These are phyloP conservation scores for Gadopsis bispinosus DNA, from an alignment of 2,797 vertebrate genomes.

Conservation along the genomic window DNA sequence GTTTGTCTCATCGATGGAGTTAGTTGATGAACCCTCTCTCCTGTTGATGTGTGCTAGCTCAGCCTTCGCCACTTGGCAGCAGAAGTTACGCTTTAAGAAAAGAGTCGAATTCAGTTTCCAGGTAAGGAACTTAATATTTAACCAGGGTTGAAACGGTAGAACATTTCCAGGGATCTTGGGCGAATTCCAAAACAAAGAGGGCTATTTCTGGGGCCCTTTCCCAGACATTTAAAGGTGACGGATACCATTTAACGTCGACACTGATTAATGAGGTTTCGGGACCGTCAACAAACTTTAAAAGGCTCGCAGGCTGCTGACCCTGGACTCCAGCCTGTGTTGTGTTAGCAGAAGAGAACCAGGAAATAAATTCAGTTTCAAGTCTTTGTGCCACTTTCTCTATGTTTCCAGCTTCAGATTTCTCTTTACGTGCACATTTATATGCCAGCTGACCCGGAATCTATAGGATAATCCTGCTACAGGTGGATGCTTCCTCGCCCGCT, in stretches of 20 bases:
- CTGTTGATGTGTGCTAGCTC: background rate
- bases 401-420: background rate
- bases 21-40: background rate
- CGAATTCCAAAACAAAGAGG: background rate
- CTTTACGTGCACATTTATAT: background rate
- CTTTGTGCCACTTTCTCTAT: background rate
- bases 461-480: background rate
- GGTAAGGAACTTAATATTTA: slow-evolving; percentile 55
- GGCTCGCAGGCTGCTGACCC: background rate
- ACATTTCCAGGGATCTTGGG: slow-evolving; percentile 3
- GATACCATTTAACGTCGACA: background rate
- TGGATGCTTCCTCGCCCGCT: background rate
- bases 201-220: slow-evolving; percentile 14
- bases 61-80: background rate
- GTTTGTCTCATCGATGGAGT: background rate
- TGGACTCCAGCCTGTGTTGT: background rate
- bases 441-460: background rate
- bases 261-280: slow-evolving; percentile 8
- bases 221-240: slow-evolving; percentile 33
- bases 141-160: slow-evolving; percentile 60
- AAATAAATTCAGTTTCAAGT: background rate
- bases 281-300: background rate
- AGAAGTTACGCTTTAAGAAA: background rate
- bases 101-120: background rate
- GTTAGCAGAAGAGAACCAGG: slow-evolving; percentile 3